Percentiles rank a stretch among this genome's conserved stretches.
Conservation (phyloP, 2,113 vertebrate species). For the Neogobius melanostomus region DNA sequence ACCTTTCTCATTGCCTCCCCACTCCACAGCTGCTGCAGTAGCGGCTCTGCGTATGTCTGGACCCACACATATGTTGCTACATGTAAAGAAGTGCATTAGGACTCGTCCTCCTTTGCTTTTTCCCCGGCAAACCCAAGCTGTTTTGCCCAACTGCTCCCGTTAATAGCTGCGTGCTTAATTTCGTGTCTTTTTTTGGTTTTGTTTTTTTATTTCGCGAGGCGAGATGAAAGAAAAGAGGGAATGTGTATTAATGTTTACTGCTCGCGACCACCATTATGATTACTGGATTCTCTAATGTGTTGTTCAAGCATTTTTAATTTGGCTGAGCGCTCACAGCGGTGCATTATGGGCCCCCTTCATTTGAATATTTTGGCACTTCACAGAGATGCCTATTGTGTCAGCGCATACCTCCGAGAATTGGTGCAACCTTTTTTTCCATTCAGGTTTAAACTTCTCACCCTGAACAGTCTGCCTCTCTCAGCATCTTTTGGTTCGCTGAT, state of each 20-base stretch:
- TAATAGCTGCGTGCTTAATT: constrained; percentile 65
- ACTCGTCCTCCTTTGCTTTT: constrained; percentile 43
- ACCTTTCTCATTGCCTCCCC: constrained; percentile 52
- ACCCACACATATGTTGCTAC: constrained; percentile 23
- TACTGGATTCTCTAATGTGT: constrained; percentile 57
- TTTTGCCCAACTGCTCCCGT: constrained; percentile 70
- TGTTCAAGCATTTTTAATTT: constrained; percentile 55
- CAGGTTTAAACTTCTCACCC: constrained; percentile 27
- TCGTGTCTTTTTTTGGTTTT: constrained; percentile 2
- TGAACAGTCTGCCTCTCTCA: constrained; percentile 3
- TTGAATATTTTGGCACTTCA: constrained; percentile 29
- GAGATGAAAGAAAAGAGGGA: constrained; percentile 58
- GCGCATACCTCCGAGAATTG: background rate
- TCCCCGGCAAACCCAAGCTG: constrained; percentile 71
- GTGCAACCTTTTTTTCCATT: background rate
- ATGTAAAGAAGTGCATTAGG: constrained; percentile 14
- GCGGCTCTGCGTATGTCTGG: constrained; percentile 26
- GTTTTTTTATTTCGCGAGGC: constrained; percentile 41
- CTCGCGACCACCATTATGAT: constrained; percentile 53
- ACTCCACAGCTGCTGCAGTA: constrained; percentile 23
- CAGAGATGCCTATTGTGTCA: constrained; percentile 8
- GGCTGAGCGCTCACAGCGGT: constrained; percentile 32
- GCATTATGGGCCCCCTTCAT: constrained; percentile 49
- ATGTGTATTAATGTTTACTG: constrained; percentile 60
- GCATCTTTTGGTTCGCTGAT: background rate